Evolutionary conservation across 2,888 invertebrate genomes (phyloP).

Genomic region (Lasioglossum vierecki): DNA sequence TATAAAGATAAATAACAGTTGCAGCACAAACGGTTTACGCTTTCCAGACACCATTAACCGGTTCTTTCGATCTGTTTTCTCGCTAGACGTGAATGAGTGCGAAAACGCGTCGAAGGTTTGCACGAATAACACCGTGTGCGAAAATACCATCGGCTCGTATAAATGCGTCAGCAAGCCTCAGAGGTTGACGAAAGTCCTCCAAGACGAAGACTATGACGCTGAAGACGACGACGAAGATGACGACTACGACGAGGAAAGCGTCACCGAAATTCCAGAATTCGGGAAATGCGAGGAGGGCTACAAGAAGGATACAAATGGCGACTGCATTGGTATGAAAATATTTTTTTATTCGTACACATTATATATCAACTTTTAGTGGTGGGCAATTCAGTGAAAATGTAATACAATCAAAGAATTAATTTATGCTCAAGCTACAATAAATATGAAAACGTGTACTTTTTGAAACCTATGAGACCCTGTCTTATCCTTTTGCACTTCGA

Average conservation of each 20-base stretch:
- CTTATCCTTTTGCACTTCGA: too few relatives aligned
- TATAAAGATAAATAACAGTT: neutral
- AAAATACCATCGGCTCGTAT: constrained; percentile 85
- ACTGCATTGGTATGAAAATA: constrained; percentile 81
- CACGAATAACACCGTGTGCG: constrained; percentile 78
- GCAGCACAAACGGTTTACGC: neutral
- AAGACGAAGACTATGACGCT: constrained; percentile 74
- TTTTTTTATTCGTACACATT: neutral
- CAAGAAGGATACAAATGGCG: constrained; percentile 83
- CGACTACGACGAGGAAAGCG: constrained; percentile 68
- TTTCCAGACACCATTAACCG: neutral
- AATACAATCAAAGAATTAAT: too few relatives aligned
- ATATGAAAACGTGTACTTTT: too few relatives aligned
- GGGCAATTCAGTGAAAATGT: too few relatives aligned
- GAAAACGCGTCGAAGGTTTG: constrained; percentile 74
- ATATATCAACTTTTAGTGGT: too few relatives aligned
- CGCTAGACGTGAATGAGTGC: constrained; percentile 88
- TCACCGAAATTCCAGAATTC: constrained; percentile 75
- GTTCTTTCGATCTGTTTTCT: constrained; percentile 2
- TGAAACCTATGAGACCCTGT: too few relatives aligned
- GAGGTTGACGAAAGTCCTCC: constrained; percentile 75
- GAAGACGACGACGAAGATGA: constrained; percentile 72
- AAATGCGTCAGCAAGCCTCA: constrained; percentile 72
- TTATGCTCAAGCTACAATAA: too few relatives aligned
- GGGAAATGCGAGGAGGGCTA: constrained; percentile 83